phyloP scores from a whole-genome alignment of 2,113 vertebrate genomes.

The Halichoeres trimaculatus region DNA sequence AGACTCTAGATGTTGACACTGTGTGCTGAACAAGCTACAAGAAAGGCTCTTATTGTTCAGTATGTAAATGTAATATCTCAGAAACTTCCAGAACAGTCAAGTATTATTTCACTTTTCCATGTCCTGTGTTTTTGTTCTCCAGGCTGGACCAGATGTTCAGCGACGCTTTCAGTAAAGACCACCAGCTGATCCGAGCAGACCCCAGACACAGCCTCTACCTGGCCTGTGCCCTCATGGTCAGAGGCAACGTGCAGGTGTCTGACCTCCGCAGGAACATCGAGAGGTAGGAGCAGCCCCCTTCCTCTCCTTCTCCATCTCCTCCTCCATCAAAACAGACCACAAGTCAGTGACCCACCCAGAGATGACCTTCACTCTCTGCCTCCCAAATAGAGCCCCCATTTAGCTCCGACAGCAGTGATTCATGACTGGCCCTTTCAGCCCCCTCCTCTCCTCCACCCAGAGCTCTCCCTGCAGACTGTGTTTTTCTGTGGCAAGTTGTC shows the following conservation, averaged over 20 bases:
- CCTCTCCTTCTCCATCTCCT: neutral
- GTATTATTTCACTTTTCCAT: neutral
- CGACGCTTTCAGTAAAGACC: slow-evolving; percentile 95
- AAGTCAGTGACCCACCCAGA: neutral
- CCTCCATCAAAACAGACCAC: neutral
- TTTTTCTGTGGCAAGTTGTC: slow-evolving; percentile 28
- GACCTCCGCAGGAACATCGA: slow-evolving; percentile 97
- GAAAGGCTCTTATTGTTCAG: neutral
- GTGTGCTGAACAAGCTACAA: neutral
- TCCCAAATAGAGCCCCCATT: slow-evolving; percentile 51
- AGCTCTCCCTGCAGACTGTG: slow-evolving; percentile 7
- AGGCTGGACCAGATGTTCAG: slow-evolving; percentile 99
- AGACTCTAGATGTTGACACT: too few relatives aligned
- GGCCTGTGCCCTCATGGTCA: slow-evolving; percentile 93
- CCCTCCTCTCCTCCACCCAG: neutral
- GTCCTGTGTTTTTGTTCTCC: slow-evolving; percentile 6
- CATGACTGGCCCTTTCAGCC: slow-evolving; percentile 63
- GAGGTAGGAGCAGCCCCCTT: slow-evolving; percentile 81
- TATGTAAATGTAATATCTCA: neutral
- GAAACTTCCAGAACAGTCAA: neutral
- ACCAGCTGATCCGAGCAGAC: slow-evolving; percentile 93
- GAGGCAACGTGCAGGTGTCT: slow-evolving; percentile 94
- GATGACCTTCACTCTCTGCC: slow-evolving; percentile 23
- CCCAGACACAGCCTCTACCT: slow-evolving; percentile 92
- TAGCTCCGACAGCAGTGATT: slow-evolving; percentile 41